phyloP scores from a whole-genome alignment of 2,888 invertebrate genomes.

The Scaptomyza flava region DNA sequence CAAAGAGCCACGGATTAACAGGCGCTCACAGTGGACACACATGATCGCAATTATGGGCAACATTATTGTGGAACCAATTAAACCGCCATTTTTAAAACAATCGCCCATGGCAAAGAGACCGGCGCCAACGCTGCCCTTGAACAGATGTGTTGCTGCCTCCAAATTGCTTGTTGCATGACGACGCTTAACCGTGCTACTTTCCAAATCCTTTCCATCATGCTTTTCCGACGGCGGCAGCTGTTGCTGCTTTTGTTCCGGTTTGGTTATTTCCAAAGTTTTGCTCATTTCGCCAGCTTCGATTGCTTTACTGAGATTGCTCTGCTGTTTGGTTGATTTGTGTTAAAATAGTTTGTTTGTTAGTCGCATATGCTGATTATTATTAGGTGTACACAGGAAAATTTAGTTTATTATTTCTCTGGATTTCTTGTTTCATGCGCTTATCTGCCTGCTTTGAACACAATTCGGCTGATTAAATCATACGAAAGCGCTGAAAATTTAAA shows the following conservation, averaged over 20 bases:
- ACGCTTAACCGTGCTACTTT: conserved; percentile 46
- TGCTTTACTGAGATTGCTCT: conserved; percentile 35
- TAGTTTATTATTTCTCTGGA: not conserved
- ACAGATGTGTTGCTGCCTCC: conserved; percentile 95
- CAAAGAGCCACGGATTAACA: conserved; percentile 87
- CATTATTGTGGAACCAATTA: conserved; percentile 91
- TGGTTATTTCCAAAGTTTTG: conserved; percentile 61
- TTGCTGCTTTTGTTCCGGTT: conserved; percentile 31
- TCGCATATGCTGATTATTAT: not conserved
- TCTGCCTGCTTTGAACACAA: conserved; percentile 3
- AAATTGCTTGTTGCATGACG: conserved; percentile 87
- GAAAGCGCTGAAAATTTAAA: not conserved
- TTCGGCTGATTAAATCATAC: conserved; percentile 3
- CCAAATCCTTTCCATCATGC: conserved; percentile 41
- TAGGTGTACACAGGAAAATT: not conserved
- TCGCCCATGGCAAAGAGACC: conserved; percentile 98
- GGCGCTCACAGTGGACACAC: conserved; percentile 96
- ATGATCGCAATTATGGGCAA: conserved; percentile 93
- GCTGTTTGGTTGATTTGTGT: conserved; percentile 7
- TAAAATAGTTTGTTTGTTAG: conserved; percentile 12
- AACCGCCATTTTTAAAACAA: conserved; percentile 95
- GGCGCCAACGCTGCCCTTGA: conserved; percentile 97
- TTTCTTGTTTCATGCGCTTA: not conserved
- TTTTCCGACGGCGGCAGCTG: conserved; percentile 1
- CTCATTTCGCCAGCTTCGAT: conserved; percentile 56